Conservation (phyloP, 2,113 vertebrate species). For the Mustelus asterias region DNA sequence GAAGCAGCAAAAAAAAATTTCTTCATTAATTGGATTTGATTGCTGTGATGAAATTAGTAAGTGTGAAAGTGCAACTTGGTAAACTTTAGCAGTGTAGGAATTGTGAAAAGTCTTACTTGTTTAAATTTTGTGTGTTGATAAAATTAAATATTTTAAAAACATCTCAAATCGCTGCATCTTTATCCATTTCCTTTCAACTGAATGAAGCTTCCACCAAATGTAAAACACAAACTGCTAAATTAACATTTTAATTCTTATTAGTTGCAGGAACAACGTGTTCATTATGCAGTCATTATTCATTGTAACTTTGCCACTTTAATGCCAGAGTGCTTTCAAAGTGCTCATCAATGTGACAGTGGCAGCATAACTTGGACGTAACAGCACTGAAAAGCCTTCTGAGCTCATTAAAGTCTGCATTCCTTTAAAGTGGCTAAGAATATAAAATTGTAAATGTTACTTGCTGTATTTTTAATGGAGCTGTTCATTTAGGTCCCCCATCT, state of each 20-base stretch:
- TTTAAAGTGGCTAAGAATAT: neutral
- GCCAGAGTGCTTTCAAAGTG: neutral
- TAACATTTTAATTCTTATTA: neutral
- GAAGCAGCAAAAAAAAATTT: neutral
- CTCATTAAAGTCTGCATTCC: neutral
- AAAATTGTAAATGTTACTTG: neutral
- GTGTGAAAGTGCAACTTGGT: neutral
- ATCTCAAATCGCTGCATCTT: neutral
- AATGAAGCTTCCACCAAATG: neutral
- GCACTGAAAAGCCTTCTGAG: neutral
- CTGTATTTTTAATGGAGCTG: neutral
- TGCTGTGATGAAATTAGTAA: neutral
- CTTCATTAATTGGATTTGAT: conserved; percentile 18
- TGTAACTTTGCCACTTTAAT: neutral
- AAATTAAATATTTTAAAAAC: neutral
- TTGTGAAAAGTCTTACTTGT: neutral
- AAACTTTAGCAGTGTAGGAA: neutral
- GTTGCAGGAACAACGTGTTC: too few species aligned
- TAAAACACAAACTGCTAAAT: neutral
- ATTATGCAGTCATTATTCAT: neutral
- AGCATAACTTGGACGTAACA: neutral
- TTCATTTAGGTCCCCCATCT: neutral
- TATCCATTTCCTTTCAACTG: neutral
- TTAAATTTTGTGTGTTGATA: neutral
- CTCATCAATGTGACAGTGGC: neutral